phyloP scores from a whole-genome alignment of 2,797 vertebrate genomes.

The Balearica regulorum region DNA sequence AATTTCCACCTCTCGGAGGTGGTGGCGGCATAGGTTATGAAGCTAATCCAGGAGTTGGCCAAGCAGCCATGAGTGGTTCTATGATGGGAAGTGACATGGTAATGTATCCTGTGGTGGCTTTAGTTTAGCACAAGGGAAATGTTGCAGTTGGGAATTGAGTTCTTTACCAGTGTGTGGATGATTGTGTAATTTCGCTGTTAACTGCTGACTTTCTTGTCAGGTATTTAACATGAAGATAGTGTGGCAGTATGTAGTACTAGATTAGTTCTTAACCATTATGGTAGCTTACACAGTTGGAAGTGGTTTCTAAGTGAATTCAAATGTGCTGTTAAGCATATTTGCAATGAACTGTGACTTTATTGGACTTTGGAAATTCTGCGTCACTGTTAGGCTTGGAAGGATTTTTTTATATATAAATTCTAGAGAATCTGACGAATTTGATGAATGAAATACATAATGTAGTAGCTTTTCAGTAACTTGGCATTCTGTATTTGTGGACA shows the following conservation, averaged over 20 bases:
- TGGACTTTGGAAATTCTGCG: constrained; percentile 61
- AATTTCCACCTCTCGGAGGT: constrained; percentile 85
- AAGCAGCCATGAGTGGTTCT: constrained; percentile 84
- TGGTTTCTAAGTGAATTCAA: constrained; percentile 53
- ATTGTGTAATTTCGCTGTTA: constrained; percentile 43
- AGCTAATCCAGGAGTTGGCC: constrained; percentile 88
- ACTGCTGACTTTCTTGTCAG: constrained; percentile 66
- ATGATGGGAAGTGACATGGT: constrained; percentile 98
- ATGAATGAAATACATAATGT: not conserved
- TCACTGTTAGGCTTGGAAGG: constrained; percentile 66
- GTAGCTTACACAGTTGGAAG: constrained; percentile 50
- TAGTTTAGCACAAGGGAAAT: constrained; percentile 61
- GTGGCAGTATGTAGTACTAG: constrained; percentile 63
- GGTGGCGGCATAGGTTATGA: constrained; percentile 90
- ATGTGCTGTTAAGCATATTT: constrained; percentile 65
- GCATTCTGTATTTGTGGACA: not conserved
- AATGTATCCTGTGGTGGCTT: constrained; percentile 85
- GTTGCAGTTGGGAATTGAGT: constrained; percentile 32
- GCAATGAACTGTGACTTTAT: constrained; percentile 63
- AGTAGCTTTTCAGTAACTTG: not conserved
- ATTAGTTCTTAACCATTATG: constrained; percentile 28
- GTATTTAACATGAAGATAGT: constrained; percentile 45
- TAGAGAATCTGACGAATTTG: not conserved
- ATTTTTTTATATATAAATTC: not conserved
- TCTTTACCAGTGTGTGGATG: constrained; percentile 36